Evolutionary conservation across 2,113 vertebrate genomes (phyloP), one percentile per base, ranked within the genome.

Genomic region (Elephas maximus): DNA sequence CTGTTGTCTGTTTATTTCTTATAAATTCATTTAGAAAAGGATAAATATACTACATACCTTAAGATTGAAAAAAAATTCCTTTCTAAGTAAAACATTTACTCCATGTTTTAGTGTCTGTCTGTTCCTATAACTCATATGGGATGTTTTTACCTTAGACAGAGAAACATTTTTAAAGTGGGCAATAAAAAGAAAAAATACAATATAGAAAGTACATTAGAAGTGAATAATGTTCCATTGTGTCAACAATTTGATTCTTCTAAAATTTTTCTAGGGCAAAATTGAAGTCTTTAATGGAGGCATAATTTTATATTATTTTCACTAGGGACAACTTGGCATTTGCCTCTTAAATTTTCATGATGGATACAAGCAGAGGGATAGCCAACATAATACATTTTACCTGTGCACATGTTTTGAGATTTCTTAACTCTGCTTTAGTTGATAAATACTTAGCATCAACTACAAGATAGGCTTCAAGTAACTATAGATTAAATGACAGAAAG

Each of bases 51-150:
- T 5, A 87, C 44, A 95, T 86, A 0, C 2, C 4, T 80, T 78
- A 78, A 80, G 10, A 23, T 45, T 51, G 4, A 41, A 74, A 74
- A 30, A 23, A 74, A 74, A 21, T 21, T 88, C 5, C 1, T 80
- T 94, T 77, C 45, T 83, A 94, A 97, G 73, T 79, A 91, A 92
- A 78, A 41, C 26, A 60, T 84, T 88, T 48, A 92, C 37, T 88
- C 9, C 21, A 80, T 12, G 3, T 8, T 78, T 63, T 53, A 76
- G 5, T 88, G 77, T 1, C 17, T 89, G 10, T 57, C 17, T 48
- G 4, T 77, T 76, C 24, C 18, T 73, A 18, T 81, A 92, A 91
- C 20, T 51, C 62, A 63, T 45, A 24, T 85, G 53, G 41, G 63
- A 48, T 92, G 60, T 45, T 87, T 63, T 67, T n/a, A 10, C 63